Conservation (phyloP, 2,888 invertebrate species). For the Pristionchus maxplancki region DNA sequence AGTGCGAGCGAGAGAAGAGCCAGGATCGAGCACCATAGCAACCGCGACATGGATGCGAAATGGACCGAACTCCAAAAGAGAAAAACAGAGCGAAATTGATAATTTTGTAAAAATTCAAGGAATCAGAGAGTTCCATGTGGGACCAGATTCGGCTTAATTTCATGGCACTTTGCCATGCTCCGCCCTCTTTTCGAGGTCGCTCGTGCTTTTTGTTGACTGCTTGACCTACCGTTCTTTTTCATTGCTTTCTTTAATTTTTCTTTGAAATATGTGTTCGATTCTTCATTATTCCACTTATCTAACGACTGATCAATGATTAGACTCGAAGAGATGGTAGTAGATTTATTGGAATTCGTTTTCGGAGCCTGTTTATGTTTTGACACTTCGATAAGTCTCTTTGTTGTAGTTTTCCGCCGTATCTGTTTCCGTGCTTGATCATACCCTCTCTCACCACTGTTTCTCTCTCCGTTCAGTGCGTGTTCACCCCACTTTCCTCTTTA, state of each 20-base stretch:
- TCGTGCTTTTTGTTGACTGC: neutral
- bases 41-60: slow-evolving; percentile 30
- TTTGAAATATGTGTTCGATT: neutral
- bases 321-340: neutral
- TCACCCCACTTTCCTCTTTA: neutral
- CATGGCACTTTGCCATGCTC: slow-evolving; percentile 18
- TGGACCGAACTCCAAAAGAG: neutral
- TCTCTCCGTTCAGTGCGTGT: neutral
- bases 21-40: slow-evolving; percentile 38
- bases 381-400: neutral
- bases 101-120: too few relatives aligned
- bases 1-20: slow-evolving; percentile 38
- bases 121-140: neutral
- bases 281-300: neutral
- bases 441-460: neutral
- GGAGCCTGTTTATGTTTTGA: neutral
- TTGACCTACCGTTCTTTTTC: neutral
- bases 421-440: neutral
- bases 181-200: neutral
- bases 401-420: too few relatives aligned
- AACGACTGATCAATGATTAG: neutral
- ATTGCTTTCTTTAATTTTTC: neutral
- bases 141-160: neutral
- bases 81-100: neutral
- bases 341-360: neutral